These are phyloP conservation scores for Hydropotes inermis DNA, from an alignment of 2,113 vertebrate species.

Conservation along the genomic window DNA sequence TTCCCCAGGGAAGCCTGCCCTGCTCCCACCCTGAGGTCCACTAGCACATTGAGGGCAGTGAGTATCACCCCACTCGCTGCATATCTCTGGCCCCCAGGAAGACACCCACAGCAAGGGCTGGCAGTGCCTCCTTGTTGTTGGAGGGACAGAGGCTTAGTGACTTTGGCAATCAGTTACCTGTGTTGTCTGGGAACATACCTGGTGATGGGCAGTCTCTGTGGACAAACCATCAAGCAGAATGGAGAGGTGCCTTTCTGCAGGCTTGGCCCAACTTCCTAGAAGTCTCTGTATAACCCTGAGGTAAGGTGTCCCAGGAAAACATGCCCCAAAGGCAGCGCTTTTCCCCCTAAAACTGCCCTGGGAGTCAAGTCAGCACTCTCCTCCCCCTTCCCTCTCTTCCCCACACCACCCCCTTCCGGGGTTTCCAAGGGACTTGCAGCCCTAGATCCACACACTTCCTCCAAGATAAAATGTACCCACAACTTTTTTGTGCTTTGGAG, in stretches of 20 bases:
- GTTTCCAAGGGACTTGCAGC: conserved; percentile 21
- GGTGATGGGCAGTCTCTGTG: not conserved
- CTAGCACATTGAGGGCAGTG: accelerated
- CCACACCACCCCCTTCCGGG: not conserved
- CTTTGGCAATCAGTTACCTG: not conserved
- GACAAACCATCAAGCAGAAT: not conserved
- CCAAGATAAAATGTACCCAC: conserved; percentile 36
- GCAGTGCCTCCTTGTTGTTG: not conserved
- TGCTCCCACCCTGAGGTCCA: not conserved
- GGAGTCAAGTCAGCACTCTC: not conserved
- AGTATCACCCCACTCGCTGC: accelerated
- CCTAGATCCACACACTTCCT: conserved; percentile 55
- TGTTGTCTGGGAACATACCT: not conserved
- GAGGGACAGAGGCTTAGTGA: not conserved
- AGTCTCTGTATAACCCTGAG: not conserved
- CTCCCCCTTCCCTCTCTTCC: not conserved
- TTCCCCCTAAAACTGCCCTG: not conserved
- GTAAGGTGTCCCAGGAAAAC: not conserved
- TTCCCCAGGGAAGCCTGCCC: not conserved
- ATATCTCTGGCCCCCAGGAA: not conserved
- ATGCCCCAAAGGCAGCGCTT: not conserved
- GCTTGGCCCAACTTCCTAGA: not conserved
- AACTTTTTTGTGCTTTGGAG: conserved; percentile 50
- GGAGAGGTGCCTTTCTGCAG: not conserved
- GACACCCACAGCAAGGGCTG: not conserved